Percentiles rank a stretch among this genome's conserved stretches.
These are phyloP conservation scores for Prinia subflava DNA, from an alignment of 2,113 vertebrate genomes.

Conservation along the genomic window DNA sequence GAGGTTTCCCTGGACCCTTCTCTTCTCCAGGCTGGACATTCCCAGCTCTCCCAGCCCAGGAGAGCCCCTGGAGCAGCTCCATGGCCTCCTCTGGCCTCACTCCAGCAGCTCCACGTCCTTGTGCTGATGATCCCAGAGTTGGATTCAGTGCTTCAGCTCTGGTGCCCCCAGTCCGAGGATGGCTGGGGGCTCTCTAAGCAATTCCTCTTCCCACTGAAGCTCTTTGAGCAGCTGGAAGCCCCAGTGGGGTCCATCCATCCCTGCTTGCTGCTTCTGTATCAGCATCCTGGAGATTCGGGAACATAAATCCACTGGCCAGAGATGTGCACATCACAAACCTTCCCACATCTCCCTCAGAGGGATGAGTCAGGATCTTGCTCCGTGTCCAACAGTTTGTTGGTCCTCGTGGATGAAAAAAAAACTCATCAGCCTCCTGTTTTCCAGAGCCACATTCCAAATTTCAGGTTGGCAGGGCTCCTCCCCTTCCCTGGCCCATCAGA, in stretches of 20 bases:
- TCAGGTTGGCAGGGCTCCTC: neutral
- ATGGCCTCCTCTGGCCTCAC: accelerated
- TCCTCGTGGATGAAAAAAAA: neutral
- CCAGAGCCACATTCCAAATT: accelerated
- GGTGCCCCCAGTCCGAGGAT: neutral
- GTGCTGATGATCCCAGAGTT: neutral
- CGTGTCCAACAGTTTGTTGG: neutral
- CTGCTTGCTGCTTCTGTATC: neutral
- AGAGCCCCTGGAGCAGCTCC: accelerated
- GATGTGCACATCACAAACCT: neutral
- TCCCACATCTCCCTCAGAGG: neutral
- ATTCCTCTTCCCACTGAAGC: neutral
- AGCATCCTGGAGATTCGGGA: neutral
- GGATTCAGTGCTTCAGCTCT: neutral
- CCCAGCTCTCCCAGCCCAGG: neutral
- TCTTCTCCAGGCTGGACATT: neutral
- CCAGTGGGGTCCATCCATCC: accelerated
- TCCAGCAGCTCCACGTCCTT: neutral
- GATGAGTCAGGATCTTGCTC: neutral
- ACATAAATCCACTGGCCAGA: neutral
- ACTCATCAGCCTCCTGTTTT: neutral
- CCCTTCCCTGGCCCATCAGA: neutral
- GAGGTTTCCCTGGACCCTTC: accelerated
- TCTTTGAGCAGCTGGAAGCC: neutral
- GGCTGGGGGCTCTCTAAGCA: neutral